Evolutionary conservation across 2,113 vertebrate genomes (phyloP).

Genomic region (Pangasianodon gigas): DNA sequence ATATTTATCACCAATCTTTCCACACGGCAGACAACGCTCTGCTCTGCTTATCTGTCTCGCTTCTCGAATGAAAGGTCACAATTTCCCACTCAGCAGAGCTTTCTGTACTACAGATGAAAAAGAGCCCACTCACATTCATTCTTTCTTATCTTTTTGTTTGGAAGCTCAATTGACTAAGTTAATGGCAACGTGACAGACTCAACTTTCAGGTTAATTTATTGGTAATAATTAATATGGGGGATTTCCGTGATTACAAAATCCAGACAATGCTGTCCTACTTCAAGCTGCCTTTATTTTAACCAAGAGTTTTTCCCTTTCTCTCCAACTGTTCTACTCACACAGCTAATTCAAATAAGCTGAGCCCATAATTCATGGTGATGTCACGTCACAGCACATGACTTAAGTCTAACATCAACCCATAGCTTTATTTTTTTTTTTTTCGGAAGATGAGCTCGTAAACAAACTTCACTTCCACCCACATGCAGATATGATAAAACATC

Average conservation of each 20-base stretch:
- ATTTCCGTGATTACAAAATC: background rate
- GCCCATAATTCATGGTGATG: background rate
- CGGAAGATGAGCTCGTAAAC: background rate
- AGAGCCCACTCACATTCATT: background rate
- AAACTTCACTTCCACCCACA: background rate
- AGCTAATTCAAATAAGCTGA: background rate
- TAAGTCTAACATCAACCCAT: background rate
- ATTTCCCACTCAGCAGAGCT: background rate
- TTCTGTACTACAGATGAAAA: background rate
- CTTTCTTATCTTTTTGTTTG: background rate
- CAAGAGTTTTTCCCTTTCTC: background rate
- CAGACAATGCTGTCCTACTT: background rate
- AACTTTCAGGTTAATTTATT: background rate
- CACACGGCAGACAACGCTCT: background rate
- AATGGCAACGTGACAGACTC: background rate
- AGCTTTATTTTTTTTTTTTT: no score
- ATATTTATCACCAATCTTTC: background rate
- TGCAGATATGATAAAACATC: background rate
- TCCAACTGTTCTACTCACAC: background rate
- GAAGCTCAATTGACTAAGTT: background rate
- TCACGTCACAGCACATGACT: background rate
- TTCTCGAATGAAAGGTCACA: background rate
- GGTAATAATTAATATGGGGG: background rate
- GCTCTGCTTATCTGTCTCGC: background rate
- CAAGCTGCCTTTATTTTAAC: background rate